Base-by-base conservation (phyloP, 2,797 vertebrate species). In the Epinephelus awoara region DNA sequence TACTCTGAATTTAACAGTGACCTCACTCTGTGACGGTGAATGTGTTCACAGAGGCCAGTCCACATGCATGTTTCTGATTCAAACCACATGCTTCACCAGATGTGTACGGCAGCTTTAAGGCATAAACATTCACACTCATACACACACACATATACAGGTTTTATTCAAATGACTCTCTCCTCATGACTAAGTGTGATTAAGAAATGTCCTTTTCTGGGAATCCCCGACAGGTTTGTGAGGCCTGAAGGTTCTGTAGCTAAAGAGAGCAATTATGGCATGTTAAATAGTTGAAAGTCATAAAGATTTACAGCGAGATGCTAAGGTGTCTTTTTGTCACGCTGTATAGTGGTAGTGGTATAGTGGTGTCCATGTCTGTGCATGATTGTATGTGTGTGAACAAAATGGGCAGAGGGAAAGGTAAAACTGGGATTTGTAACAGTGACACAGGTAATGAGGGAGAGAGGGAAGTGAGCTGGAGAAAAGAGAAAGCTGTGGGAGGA, bases 21-120 rank as follows among this genome's bases (percentile, higher is more conserved):
- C 80, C 77, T 90, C 82, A 67, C 76, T 77, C 65, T 75, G 65
- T 81, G 69, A 89, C 27, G 19, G 69, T 85, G 71, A 77, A 79
- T 84, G 72, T 87, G 88, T 88, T 50, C 75, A 64, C 76, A 29
- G 62, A 51, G 64, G 62, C 79, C 34, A 19, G 67, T 75, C 50
- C 59, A 78, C 54, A 63, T 84, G 50, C 15, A 12, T 84, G 55
- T 85, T 72, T 86, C 80, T 88, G 85, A 93, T 88, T 90, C 50
- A 89, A 89, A 90, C 75, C 91, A 92, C 79, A 90, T 91, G 89
- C 57, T 83, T 64, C 21, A 14, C 40, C 78, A 85, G 51, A 91
- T 85, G 80, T 72, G 67, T 85, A 34, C 7, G 19, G 27, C 66
- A 76, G 62, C 64, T 75, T 34, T 73, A 67, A 66, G 34, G 27